Evolutionary conservation across 35 echinoderm and acorn worm genomes (phyloP), one percentile per base, ranked within the genome.

Genomic region (Heliocidaris erythrogramma): DNA sequence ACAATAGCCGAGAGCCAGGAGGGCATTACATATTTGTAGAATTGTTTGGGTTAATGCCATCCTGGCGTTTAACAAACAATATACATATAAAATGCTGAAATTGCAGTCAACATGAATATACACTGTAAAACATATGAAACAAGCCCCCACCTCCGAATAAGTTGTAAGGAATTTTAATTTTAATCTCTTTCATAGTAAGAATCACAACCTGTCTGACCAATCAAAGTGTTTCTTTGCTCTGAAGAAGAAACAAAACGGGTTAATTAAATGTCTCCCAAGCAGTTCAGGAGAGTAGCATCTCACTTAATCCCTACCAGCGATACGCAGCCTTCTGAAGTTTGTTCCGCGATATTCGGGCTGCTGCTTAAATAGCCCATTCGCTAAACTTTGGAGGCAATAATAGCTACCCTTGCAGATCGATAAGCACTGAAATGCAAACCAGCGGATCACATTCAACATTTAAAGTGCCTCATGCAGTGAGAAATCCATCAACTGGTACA

Each of bases 391-490:
- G 65, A 78, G 65, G 65, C 65, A 27, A 78, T 78, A 78, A 78
- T 18, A 78, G 65, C 65, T 78, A 78, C 24, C 65, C 65, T 78
- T 24, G n/a, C 65, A 27, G 65, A 78, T 78, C 65, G 65, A 78
- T 78, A 78, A 78, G 65, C 65, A 78, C 65, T 78, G 65, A 78
- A 78, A 78, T 78, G 65, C 65, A 78, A 78, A 78, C 65, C 65
- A 78, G 65, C 65, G 65, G 65, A 78, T 78, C 65, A 78, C 65
- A n/a, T 78, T 78, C 21, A 78, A 18, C 21, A 78, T 78, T 78
- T 78, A 78, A 78, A 78, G 65, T 27, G 65, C 65, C 65, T 78
- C 18, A 78, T 78, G 65, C 27, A 7, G 27, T 78, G 65, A 78
- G 27, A n/a, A 78, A 78, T 78, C 65, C 65, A 7, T 78, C 21